Evolutionary conservation across 1,140 invertebrate species (phyloP).

Genomic region (Drosophila triauraria): DNA sequence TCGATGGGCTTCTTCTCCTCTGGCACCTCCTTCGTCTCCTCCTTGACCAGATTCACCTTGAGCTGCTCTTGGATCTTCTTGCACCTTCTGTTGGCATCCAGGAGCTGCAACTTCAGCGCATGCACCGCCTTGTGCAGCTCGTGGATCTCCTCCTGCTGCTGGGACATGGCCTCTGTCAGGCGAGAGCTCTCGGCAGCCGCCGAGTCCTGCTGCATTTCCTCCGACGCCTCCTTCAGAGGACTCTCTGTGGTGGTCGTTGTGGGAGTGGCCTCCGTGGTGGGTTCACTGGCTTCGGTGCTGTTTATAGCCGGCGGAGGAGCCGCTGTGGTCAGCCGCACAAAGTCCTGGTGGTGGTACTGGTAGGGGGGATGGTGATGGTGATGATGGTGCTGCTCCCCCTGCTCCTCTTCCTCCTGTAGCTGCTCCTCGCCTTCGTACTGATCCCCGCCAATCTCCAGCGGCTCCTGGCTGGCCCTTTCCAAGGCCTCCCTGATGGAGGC

Average conservation of each 20-base stretch:
- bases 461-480: slow-evolving; percentile 69
- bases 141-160: slow-evolving; percentile 20
- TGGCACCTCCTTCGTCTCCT: not conserved
- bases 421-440: slow-evolving; percentile 35
- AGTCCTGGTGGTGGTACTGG: slow-evolving; percentile 23
- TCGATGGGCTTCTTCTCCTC: not conserved
- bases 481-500: slow-evolving; percentile 76
- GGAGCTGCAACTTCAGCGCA: slow-evolving; percentile 15
- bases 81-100: slow-evolving; percentile 8
- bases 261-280: not conserved
- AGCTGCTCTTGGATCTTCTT: slow-evolving; percentile 4
- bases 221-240: not conserved
- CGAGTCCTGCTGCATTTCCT: slow-evolving; percentile 33
- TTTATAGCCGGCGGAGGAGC: not conserved
- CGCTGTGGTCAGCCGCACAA: slow-evolving; percentile 9
- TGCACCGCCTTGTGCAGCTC: slow-evolving; percentile 14
- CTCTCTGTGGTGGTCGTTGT: not conserved
- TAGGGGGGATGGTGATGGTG: not conserved
- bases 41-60: slow-evolving; percentile 4
- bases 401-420: slow-evolving; percentile 1
- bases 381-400: not conserved
- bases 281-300: not conserved
- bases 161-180: slow-evolving; percentile 1
- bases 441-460: slow-evolving; percentile 70
- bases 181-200: slow-evolving; percentile 1